phyloP scores from a whole-genome alignment of 2,888 invertebrate species.

The Fissipunctia ypsillon region DNA sequence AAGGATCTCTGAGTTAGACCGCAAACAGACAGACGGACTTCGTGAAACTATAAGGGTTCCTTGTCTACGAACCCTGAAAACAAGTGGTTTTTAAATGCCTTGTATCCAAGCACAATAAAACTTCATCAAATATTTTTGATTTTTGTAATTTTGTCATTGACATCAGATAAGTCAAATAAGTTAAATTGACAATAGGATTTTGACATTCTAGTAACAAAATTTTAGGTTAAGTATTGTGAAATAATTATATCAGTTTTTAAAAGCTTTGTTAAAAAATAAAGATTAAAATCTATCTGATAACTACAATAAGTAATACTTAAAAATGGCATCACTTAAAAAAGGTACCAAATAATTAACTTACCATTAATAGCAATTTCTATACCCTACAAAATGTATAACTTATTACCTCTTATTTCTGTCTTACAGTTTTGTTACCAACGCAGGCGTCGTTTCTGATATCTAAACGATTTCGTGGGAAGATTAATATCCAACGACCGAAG shows the following conservation, averaged over 20 bases:
- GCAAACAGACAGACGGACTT: neutral
- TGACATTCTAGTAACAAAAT: slow-evolving; percentile 6
- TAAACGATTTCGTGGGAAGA: slow-evolving; percentile 93
- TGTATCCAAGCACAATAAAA: neutral
- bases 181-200: neutral
- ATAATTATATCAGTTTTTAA: slow-evolving; percentile 8
- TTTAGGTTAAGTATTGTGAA: slow-evolving; percentile 27
- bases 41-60: neutral
- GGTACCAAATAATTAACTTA: slow-evolving; percentile 30
- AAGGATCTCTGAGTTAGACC: neutral
- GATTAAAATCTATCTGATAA: neutral
- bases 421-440: slow-evolving; percentile 85
- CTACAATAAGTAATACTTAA: neutral
- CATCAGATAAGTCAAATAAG: too few relatives aligned
- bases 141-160: slow-evolving; percentile 22
- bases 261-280: neutral
- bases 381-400: neutral
- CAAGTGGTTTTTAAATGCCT: neutral
- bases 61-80: neutral
- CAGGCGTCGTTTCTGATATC: slow-evolving; percentile 87
- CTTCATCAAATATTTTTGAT: neutral
- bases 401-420: slow-evolving; percentile 13
- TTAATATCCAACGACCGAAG: slow-evolving; percentile 94
- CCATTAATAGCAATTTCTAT: neutral
- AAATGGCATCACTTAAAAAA: slow-evolving; percentile 61